Evolutionary conservation across 2,113 vertebrate genomes (phyloP), one percentile per base, ranked within the genome.

Genomic region (Camelus bactrianus): DNA sequence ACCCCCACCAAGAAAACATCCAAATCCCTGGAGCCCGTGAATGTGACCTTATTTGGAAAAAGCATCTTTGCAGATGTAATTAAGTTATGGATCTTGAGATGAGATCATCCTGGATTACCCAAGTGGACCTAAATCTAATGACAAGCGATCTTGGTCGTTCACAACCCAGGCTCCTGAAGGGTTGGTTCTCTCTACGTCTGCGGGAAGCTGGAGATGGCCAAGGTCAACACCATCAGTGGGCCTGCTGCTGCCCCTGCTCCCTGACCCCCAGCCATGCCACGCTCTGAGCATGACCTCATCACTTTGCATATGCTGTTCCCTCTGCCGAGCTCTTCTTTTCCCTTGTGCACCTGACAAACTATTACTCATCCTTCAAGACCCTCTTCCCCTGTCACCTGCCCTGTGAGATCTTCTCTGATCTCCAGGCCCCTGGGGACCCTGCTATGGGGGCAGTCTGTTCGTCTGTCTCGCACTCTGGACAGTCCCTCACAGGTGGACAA

Each of bases 141-240:
- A 67, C 35, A 19, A 5, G 11, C 0, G 11, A 30, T 16, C 6
- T 46, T 60, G 48, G 67, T 0, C 10, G 30, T 12, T 46, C 42
- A 24, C 2, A 22, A 30, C 32, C n/a, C 19, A 6, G 5, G 2
- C 81, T 56, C 64, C 3, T 8, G 65, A 4, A 48, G 73, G 56
- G 19, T 3, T 60, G 4, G 10, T 50, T 60, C 30, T 32, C 22
- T 30, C 26, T 22, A 16, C 19, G 2, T 28, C 26, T 17, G 12
- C 30, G 77, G 52, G 42, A 20, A 54, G 3, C 13, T 16, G 24
- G 42, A 75, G 75, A 10, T 6, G 13, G 14, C 65, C 58, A 8
- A 22, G 10, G 20, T 13, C 64, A 30, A 13, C 1, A 1, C 70
- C 38, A 2, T 1, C 8, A 3, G 13, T 1, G 0, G 4, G 26